A percentile compares a stretch with the other conserved stretches of the same genome.
Evolutionary conservation across 2,888 invertebrate genomes (phyloP).

Genomic region (Orthosia cruda): DNA sequence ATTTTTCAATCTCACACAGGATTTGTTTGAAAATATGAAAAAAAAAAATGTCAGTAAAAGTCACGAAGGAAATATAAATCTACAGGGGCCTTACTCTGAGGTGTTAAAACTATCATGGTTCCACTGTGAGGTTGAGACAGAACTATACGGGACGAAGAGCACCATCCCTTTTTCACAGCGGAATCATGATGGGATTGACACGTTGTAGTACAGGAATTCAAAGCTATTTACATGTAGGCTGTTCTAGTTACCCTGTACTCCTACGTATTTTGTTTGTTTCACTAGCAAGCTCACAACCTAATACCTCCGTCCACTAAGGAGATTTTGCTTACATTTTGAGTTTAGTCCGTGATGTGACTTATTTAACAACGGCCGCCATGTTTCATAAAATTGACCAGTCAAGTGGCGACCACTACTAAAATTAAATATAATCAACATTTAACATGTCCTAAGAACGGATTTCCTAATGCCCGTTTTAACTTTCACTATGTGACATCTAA

Average conservation of each 20-base stretch:
- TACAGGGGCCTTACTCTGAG: neutral
- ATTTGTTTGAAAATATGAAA: neutral
- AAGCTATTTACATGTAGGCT: constrained; percentile 18
- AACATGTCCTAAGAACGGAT: neutral
- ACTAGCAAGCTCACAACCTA: neutral
- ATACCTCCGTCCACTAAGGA: neutral
- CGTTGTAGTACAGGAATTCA: neutral
- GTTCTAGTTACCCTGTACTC: constrained; percentile 24
- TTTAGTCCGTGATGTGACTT: neutral
- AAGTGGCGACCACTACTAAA: neutral
- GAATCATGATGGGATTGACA: too few relatives aligned
- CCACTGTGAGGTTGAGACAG: too few relatives aligned
- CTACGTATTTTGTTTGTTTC: neutral
- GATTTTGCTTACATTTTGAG: neutral
- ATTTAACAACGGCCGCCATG: neutral
- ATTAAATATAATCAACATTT: neutral
- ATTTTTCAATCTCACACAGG: neutral
- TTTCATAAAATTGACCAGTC: neutral
- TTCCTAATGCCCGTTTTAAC: neutral
- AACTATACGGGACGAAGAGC: too few relatives aligned
- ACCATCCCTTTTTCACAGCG: too few relatives aligned
- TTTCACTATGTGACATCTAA: neutral
- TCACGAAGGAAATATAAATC: constrained; percentile 1
- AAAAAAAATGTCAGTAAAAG: neutral
- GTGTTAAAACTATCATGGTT: too few relatives aligned